Evolutionary conservation across 1,140 invertebrate genomes (phyloP).

Genomic region (Diuraphis noxia): DNA sequence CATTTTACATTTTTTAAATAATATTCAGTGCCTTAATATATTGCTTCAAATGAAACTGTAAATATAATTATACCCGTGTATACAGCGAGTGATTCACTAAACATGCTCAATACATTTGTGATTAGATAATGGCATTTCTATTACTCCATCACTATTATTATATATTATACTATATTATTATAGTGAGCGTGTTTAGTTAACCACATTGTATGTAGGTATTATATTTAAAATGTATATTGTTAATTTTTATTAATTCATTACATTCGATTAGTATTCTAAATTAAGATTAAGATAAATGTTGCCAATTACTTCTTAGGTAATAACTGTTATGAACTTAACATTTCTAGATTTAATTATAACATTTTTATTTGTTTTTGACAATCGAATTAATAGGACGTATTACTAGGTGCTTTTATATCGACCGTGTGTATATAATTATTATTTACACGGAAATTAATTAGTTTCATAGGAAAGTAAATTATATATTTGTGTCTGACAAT

Average conservation of each 20-base stretch:
- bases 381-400: constrained; percentile 39
- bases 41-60: constrained; percentile 33
- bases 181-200: neutral
- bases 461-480: neutral
- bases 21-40: constrained; percentile 43
- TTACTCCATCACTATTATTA: neutral
- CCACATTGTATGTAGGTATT: neutral
- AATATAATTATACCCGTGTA: neutral
- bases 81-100: neutral
- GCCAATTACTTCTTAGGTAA: constrained; percentile 24
- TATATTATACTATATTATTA: neutral
- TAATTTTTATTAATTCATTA: constrained; percentile 2
- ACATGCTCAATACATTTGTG: neutral
- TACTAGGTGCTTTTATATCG: constrained; percentile 34
- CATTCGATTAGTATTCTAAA: constrained; percentile 44
- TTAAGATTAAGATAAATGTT: constrained; percentile 34
- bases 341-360: neutral
- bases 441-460: neutral
- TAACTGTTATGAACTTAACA: neutral
- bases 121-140: constrained; percentile 11
- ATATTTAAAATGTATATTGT: neutral
- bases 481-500: constrained; percentile 25
- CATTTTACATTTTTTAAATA: constrained; percentile 11
- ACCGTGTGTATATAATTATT: neutral
- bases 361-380: constrained; percentile 16